Evolutionary conservation across 2,797 vertebrate genomes (phyloP).

Genomic region (Caiman crocodilus): DNA sequence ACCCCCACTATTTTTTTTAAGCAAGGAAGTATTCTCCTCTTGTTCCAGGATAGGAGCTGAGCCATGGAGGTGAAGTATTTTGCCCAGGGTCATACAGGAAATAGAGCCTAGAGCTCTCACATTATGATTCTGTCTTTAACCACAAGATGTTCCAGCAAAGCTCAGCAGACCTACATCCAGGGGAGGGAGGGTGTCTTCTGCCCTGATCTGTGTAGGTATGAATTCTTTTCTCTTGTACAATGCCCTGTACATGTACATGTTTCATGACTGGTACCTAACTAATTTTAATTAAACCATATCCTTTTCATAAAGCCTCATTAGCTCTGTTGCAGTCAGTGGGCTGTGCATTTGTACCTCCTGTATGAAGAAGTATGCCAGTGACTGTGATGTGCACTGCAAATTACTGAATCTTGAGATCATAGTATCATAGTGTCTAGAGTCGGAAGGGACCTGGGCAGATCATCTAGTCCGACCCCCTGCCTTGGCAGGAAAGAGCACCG

Average conservation of each 20-base stretch:
- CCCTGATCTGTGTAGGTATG: background rate
- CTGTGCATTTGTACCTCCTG: background rate
- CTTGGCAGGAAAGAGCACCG: too few relatives aligned
- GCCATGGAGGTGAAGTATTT: background rate
- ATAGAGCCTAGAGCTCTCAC: background rate
- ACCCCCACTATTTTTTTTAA: background rate
- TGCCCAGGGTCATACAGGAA: background rate
- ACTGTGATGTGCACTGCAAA: background rate
- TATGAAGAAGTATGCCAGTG: background rate
- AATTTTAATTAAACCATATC: background rate
- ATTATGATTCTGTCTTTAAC: background rate
- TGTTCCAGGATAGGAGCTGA: background rate
- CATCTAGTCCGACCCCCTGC: too few relatives aligned
- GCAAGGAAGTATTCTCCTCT: background rate
- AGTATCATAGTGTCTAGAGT: too few relatives aligned
- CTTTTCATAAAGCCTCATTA: accelerated
- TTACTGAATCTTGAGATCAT: background rate
- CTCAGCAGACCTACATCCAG: background rate
- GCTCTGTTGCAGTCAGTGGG: background rate
- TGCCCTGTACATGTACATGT: accelerated
- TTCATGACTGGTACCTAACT: background rate
- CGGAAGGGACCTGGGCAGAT: too few relatives aligned
- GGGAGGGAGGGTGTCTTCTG: background rate
- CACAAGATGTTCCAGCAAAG: background rate
- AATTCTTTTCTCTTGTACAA: background rate